Percentiles rank a stretch among this genome's conserved stretches.
Conservation (phyloP, 2,888 invertebrate species). For the Steromphala cineraria region DNA sequence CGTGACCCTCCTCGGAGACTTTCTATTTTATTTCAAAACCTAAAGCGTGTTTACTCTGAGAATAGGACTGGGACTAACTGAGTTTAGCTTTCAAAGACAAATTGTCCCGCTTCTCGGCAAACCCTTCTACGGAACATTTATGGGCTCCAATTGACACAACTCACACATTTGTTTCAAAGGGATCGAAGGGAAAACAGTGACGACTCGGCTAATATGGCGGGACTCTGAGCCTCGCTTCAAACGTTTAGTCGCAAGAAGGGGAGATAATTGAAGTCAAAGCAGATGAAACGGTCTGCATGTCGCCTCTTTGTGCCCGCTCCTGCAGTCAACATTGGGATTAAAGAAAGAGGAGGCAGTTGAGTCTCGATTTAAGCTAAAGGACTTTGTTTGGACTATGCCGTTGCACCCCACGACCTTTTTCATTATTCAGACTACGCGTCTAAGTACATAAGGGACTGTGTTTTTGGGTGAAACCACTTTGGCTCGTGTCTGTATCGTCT, state of each 20-base stretch:
- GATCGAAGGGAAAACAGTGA: neutral
- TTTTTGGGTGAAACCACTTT: neutral
- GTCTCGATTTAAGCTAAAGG: neutral
- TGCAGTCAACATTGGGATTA: slow-evolving; percentile 13
- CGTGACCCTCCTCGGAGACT: slow-evolving; percentile 8
- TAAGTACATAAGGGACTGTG: slow-evolving; percentile 1
- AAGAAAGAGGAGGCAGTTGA: neutral
- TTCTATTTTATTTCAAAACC: slow-evolving; percentile 18
- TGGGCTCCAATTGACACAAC: neutral
- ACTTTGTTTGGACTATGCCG: neutral
- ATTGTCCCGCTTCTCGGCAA: neutral
- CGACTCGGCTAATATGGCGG: neutral
- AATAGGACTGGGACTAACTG: slow-evolving; percentile 1
- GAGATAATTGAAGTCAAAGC: slow-evolving; percentile 20
- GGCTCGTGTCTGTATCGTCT: no score
- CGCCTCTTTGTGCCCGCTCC: neutral
- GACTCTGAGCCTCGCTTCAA: neutral
- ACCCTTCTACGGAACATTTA: slow-evolving; percentile 5
- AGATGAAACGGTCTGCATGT: slow-evolving; percentile 12
- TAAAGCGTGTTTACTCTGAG: slow-evolving; percentile 15
- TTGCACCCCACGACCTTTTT: neutral
- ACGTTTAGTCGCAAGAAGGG: slow-evolving; percentile 6
- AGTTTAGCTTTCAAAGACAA: slow-evolving; percentile 13
- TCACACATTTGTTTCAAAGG: slow-evolving; percentile 12
- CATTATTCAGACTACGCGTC: neutral